Evolutionary conservation across 2,797 vertebrate genomes (phyloP), one percentile per base, ranked within the genome.

Genomic region (Acanthurus tractus): DNA sequence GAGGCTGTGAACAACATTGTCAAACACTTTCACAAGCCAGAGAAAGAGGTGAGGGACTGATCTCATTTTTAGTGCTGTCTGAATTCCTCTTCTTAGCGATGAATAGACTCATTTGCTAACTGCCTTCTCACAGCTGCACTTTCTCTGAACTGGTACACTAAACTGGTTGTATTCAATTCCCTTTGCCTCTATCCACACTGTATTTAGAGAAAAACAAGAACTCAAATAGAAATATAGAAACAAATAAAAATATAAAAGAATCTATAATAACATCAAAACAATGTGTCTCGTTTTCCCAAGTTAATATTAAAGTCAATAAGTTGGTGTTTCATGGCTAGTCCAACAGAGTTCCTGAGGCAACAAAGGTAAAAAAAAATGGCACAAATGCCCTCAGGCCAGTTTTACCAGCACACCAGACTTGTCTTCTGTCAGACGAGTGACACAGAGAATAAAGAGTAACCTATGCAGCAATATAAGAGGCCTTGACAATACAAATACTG

Each of bases 21-120:
- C 80, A 98, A 98, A 80, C 97, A 99, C 84, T 99, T 98, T 77
- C 97, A 98, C 91, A 99, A 98, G 78, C 97, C 97, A 15, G 98
- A 99, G 79, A 99, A 98, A 93, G 98, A 99, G 96, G 98, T 97
- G 86, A 42, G 92, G 62, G 42, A 55, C 23, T 49, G 11, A 18
- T 67, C n/a, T 63, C 15, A 8, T 12, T 40, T 18, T 80, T 20
- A 6, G 17, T 12, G 0, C 23, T 42, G 49, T 36, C 53, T 68
- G 15, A 62, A 8, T 36, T 25, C 18, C 63, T 46, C 29, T 46
- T 11, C 25, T 50, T 36, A 18, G 42, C 14, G 14, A 53, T 46
- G 40, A 38, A 25, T 46, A 12, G 18, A 17, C n/a, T 12, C 2
- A 18, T 50, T 29, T 65, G 8, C 9, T 17, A 1, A 17, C 46